Evolutionary conservation across 1,140 invertebrate genomes (phyloP).

Genomic region (Camponotus pennsylvanicus): DNA sequence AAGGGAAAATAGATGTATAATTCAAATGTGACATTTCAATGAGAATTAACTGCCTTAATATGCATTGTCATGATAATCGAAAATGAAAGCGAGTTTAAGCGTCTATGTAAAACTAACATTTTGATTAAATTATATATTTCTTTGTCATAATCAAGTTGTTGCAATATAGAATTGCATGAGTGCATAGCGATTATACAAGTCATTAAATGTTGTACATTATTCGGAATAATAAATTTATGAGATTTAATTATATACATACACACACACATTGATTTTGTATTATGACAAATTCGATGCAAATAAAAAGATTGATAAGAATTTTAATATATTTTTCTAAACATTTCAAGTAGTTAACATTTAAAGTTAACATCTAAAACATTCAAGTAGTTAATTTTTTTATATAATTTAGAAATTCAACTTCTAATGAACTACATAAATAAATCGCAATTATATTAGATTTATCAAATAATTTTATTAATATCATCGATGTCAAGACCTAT

Average conservation of each 20-base stretch:
- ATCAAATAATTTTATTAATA: background rate
- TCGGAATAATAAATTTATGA: conserved; percentile 10
- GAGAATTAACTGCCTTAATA: background rate
- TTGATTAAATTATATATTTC: background rate
- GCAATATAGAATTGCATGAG: background rate
- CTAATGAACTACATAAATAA: background rate
- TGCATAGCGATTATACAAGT: background rate
- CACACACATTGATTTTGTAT: background rate
- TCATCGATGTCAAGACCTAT: background rate
- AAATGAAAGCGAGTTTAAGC: background rate
- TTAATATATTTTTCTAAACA: background rate
- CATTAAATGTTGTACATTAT: background rate
- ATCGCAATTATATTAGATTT: background rate
- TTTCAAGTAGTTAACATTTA: background rate
- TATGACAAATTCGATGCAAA: background rate
- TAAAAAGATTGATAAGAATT: background rate
- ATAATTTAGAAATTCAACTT: background rate
- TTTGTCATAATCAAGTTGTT: background rate
- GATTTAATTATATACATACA: background rate
- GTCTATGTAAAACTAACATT: background rate
- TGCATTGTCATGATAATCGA: background rate
- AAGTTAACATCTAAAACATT: no score
- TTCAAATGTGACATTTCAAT: conserved; percentile 3
- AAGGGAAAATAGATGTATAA: background rate
- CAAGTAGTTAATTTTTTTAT: background rate